phyloP scores from a whole-genome alignment of 2,113 vertebrate species.

The Hemichromis elongatus region DNA sequence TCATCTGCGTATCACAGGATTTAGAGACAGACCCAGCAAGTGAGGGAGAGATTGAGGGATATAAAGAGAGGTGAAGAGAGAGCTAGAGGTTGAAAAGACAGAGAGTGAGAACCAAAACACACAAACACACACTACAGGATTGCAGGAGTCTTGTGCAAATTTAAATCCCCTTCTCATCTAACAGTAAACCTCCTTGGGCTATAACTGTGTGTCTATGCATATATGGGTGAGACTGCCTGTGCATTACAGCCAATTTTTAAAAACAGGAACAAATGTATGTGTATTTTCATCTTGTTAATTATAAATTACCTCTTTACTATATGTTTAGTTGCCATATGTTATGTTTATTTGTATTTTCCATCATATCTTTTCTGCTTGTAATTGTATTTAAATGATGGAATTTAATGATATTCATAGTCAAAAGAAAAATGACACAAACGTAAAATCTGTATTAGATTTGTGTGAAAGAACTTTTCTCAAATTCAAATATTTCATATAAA shows the following conservation, averaged over 20 bases:
- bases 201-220: not conserved
- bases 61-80: not conserved
- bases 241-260: not conserved
- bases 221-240: not conserved
- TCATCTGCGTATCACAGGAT: conserved; percentile 52
- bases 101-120: not conserved
- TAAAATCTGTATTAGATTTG: not conserved
- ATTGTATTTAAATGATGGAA: not conserved
- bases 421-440: not conserved
- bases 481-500: not conserved
- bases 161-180: conserved; percentile 29
- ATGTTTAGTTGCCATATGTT: not conserved
- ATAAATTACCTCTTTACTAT: not conserved
- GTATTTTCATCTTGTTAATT: not conserved
- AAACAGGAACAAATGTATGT: not conserved
- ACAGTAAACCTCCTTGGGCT: conserved; percentile 43
- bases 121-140: not conserved
- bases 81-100: not conserved
- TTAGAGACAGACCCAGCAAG: conserved; percentile 10
- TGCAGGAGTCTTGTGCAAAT: not conserved
- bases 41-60: conserved; percentile 4
- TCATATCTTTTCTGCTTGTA: not conserved
- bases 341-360: not conserved
- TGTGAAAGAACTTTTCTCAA: not conserved
- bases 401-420: not conserved